Percentiles rank a stretch among this genome's conserved stretches.
These are phyloP conservation scores for Chrysolina haemoptera DNA, from an alignment of 2,888 invertebrate species.

Conservation along the genomic window DNA sequence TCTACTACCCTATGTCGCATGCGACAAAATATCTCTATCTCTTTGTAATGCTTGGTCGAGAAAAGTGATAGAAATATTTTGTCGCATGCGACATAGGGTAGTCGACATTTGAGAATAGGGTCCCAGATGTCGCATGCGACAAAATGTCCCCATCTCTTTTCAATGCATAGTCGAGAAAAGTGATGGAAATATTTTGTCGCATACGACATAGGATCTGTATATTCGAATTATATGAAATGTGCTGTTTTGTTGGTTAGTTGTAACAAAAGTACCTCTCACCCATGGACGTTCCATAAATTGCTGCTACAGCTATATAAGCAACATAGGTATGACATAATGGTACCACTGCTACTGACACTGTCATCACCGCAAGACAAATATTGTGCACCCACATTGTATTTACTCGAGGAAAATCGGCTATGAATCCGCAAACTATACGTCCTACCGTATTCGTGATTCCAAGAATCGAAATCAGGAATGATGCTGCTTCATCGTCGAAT, in stretches of 20 bases:
- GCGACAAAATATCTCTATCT: no score
- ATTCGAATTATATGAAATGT: neutral
- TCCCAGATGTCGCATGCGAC: no score
- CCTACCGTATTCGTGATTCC: constrained; percentile 96
- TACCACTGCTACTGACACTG: constrained; percentile 85
- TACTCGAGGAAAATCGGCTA: constrained; percentile 93
- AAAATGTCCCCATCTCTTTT: no score
- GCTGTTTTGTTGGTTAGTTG: neutral
- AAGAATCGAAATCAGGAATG: constrained; percentile 85
- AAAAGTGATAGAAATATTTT: no score
- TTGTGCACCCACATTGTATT: constrained; percentile 95
- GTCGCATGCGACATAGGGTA: no score
- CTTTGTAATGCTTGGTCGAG: no score
- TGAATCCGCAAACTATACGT: constrained; percentile 89
- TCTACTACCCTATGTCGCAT: no score
- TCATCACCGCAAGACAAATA: constrained; percentile 90
- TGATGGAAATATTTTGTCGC: no score
- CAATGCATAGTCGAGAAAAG: no score
- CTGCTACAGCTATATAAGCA: constrained; percentile 84
- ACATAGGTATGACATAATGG: constrained; percentile 87
- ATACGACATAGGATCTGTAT: neutral
- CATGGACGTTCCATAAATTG: constrained; percentile 93
- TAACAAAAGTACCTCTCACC: constrained; percentile 75
- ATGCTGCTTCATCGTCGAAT: constrained; percentile 80
- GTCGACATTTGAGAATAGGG: no score